Conservation (phyloP, 1,140 invertebrate genomes). For the Nephila pilipes region DNA sequence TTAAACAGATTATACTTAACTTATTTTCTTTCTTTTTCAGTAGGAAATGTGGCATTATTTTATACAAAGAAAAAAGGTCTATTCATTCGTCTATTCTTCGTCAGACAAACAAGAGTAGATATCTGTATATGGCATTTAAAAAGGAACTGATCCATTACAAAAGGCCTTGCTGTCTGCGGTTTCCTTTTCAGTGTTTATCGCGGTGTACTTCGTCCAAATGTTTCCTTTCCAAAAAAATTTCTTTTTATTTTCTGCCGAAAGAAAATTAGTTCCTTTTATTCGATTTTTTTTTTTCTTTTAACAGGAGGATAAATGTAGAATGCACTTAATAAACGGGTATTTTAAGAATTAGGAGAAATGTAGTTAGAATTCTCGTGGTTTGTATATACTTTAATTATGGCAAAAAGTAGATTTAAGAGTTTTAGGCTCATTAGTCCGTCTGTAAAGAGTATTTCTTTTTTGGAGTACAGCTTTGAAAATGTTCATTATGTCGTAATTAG, state of each 20-base stretch:
- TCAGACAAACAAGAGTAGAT: slow-evolving; percentile 1
- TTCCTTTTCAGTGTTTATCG: not conserved
- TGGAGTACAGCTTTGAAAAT: no score
- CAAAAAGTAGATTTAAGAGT: no score
- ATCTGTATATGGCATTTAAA: not conserved
- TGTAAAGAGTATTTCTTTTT: no score
- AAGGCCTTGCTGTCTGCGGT: not conserved
- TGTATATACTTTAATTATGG: no score
- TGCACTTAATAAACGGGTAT: no score
- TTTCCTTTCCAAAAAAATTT: not conserved
- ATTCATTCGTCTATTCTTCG: slow-evolving; percentile 5
- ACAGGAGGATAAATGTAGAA: no score
- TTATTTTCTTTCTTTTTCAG: not conserved
- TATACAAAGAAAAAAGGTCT: not conserved
- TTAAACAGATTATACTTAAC: not conserved
- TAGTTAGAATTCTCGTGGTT: no score
- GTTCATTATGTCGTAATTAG: no score
- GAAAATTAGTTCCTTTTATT: no score
- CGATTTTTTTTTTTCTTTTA: no score
- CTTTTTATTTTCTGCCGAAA: not conserved
- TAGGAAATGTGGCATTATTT: slow-evolving; percentile 3
- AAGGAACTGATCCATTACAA: not conserved
- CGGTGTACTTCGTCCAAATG: not conserved
- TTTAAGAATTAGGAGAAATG: no score
- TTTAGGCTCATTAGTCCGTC: no score